Evolutionary conservation across 2,888 invertebrate species (phyloP).

Genomic region (Hypercompe scribonia): DNA sequence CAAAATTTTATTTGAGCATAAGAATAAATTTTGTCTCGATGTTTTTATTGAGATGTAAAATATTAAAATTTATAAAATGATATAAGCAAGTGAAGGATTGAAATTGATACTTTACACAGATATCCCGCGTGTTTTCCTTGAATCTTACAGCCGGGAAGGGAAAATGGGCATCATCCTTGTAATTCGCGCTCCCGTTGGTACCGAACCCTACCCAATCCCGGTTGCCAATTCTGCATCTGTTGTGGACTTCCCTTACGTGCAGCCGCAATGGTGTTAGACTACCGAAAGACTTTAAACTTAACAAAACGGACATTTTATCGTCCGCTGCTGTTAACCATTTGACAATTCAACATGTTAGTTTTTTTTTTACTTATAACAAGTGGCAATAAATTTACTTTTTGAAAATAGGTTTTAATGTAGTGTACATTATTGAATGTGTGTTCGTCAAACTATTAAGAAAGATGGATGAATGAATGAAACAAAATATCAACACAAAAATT

Average conservation of each 20-base stretch:
- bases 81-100: background rate
- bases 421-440: no score
- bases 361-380: slow-evolving; percentile 8
- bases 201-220: slow-evolving; percentile 90
- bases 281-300: slow-evolving; percentile 46
- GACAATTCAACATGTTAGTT: slow-evolving; percentile 1
- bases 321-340: background rate
- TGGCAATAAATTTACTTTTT: background rate
- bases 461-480: background rate
- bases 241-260: slow-evolving; percentile 57
- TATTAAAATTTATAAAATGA: background rate
- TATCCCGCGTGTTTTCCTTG: slow-evolving; percentile 87
- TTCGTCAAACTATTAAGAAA: background rate
- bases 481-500: no score
- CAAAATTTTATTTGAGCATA: no score
- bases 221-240: slow-evolving; percentile 82
- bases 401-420: slow-evolving; percentile 1
- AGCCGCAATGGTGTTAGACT: slow-evolving; percentile 36
- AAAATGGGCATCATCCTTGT: slow-evolving; percentile 86
- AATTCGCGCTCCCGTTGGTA: slow-evolving; percentile 85
- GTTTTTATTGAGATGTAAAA: no score
- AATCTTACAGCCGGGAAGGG: slow-evolving; percentile 89
- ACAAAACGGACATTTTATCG: slow-evolving; percentile 14
- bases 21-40: no score
- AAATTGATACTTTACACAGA: slow-evolving; percentile 76